Conservation (phyloP, 2,888 invertebrate species). For the Blera fallax region DNA sequence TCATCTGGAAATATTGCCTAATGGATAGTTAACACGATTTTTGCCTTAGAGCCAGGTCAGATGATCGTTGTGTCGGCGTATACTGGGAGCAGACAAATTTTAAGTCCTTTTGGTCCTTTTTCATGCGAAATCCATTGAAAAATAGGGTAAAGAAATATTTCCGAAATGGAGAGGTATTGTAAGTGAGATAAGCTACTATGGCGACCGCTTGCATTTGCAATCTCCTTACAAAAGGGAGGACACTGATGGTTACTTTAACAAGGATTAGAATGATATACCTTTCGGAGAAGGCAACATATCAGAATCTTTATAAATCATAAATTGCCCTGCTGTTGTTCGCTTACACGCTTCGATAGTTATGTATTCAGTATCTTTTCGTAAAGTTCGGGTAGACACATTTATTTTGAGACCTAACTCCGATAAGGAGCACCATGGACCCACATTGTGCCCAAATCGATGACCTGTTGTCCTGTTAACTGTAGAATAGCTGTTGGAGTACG, state of each 20-base stretch:
- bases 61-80: slow-evolving; percentile 54
- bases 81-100: slow-evolving; percentile 44
- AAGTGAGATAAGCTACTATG: slow-evolving; percentile 54
- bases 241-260: slow-evolving; percentile 3
- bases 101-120: slow-evolving; percentile 49
- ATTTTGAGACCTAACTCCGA: slow-evolving; percentile 22
- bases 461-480: slow-evolving; percentile 22
- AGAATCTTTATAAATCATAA: slow-evolving; percentile 64
- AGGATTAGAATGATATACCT: background rate
- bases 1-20: slow-evolving; percentile 78
- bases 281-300: slow-evolving; percentile 30
- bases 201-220: slow-evolving; percentile 39
- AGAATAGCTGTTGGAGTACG: background rate
- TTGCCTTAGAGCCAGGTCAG: slow-evolving; percentile 74
- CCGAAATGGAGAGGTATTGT: slow-evolving; percentile 46
- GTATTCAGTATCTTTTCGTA: background rate
- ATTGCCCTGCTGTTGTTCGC: slow-evolving; percentile 1
- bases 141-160: slow-evolving; percentile 27
- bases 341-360: background rate
- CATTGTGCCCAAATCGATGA: slow-evolving; percentile 17
- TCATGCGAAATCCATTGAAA: slow-evolving; percentile 50
- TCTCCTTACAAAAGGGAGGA: background rate
- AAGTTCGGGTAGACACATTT: slow-evolving; percentile 36
- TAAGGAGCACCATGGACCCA: slow-evolving; percentile 18
- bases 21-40: slow-evolving; percentile 78